Evolutionary conservation across 2,113 vertebrate species (phyloP).

Genomic region (Gnathonemus longibarbis): DNA sequence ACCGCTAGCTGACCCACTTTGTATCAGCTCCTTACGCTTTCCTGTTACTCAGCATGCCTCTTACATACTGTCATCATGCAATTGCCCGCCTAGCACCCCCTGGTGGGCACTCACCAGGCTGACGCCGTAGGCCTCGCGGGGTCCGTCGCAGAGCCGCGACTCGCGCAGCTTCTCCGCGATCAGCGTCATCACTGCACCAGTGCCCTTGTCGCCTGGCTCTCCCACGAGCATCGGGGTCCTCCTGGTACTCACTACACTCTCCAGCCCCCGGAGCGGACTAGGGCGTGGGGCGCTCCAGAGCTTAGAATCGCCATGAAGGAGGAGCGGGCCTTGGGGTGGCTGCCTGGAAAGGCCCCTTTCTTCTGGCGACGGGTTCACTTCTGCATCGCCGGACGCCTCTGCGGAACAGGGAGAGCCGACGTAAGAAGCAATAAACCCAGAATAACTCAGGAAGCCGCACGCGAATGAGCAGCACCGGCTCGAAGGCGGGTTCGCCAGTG

Average conservation of each 20-base stretch:
- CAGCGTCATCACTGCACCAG: constrained; percentile 64
- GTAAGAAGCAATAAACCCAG: not conserved
- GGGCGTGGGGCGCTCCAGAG: not conserved
- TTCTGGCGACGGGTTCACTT: not conserved
- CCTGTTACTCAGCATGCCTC: not conserved
- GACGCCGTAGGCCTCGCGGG: constrained; percentile 50
- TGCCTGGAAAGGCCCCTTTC: not conserved
- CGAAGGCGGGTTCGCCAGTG: not conserved
- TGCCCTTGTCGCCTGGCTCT: constrained; percentile 41
- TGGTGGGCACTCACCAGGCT: constrained; percentile 51
- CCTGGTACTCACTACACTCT: constrained; percentile 32
- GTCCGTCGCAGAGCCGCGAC: constrained; percentile 65
- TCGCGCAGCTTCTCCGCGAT: constrained; percentile 70
- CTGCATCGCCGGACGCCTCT: not conserved
- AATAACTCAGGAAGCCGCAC: not conserved
- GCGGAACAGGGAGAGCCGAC: not conserved
- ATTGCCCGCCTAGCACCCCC: not conserved
- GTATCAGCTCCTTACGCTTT: not conserved
- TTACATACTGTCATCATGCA: not conserved
- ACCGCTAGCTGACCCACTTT: not conserved
- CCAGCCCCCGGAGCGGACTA: constrained; percentile 34
- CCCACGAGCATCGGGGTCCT: constrained; percentile 36
- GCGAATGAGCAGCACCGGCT: not conserved
- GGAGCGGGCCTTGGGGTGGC: not conserved
- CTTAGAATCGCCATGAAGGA: not conserved